Percentiles rank a stretch among this genome's conserved stretches.
Evolutionary conservation across 1,140 invertebrate genomes (phyloP).

Genomic region (Steinernema feltiae): DNA sequence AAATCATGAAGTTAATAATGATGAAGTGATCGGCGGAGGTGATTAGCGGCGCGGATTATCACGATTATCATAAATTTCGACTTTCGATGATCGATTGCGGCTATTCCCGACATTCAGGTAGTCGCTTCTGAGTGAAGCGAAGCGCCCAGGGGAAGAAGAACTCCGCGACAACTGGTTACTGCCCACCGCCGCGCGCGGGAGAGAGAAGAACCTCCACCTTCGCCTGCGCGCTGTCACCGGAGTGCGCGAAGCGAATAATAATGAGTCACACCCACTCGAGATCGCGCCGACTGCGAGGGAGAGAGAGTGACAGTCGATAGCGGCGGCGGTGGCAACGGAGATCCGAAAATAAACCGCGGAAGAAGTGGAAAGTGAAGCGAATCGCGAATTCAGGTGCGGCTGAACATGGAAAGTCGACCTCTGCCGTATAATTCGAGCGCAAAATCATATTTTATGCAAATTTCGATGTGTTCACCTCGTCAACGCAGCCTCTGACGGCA

Average conservation of each 20-base stretch:
- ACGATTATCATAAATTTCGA: background rate
- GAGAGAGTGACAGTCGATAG: background rate
- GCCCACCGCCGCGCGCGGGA: too few species aligned
- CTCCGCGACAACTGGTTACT: too few species aligned
- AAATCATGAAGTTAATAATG: conserved; percentile 4
- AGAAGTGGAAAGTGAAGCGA: too few species aligned
- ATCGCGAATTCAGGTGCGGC: too few species aligned
- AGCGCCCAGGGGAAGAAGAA: background rate
- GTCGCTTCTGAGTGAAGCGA: background rate
- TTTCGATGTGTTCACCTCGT: too few species aligned
- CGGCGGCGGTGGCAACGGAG: background rate
- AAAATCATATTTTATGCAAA: too few species aligned
- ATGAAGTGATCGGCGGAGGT: too few species aligned
- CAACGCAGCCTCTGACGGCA: too few species aligned
- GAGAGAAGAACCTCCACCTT: background rate
- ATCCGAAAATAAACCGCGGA: background rate
- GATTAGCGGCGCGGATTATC: conserved; percentile 5
- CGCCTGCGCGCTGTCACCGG: background rate
- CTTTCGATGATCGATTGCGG: background rate
- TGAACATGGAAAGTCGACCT: too few species aligned
- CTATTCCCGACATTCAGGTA: background rate
- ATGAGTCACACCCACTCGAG: conserved; percentile 14
- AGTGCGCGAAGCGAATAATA: conserved; percentile 12
- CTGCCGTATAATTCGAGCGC: too few species aligned
- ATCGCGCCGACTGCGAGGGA: background rate